Evolutionary conservation across 2,888 invertebrate species (phyloP), one percentile per base, ranked within the genome.

Genomic region (Conops quadrifasciatus): DNA sequence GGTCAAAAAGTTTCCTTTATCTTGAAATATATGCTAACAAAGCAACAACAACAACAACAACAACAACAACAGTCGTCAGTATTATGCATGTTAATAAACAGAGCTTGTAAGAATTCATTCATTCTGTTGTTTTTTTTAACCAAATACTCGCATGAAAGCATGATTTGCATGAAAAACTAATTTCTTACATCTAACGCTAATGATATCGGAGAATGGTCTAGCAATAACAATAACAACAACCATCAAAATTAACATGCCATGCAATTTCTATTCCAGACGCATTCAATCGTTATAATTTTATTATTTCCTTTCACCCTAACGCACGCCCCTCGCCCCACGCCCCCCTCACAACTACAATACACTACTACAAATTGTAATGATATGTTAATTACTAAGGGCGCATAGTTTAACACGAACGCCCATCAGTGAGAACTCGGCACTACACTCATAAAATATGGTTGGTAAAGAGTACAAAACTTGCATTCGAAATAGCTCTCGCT

Each of bases 81-180:
- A 26, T 9, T 28, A 3, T 28, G 26, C 9, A 28, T 26, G 59
- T 36, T 36, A 9, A 7, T 36, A n/a, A n/a, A n/a, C n/a, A n/a
- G 36, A 9, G 9, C 36, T 36, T 36, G 36, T 36, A 36, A 36
- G 36, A 36, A 36, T 7, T 36, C 4, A 36, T 36, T 36, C 4
- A 7, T 7, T 7, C 9, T 36, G 9, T 36, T 36, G 9, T 36
- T 36, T 7, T 36, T 36, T 9, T 9, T 36, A 36, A 36, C n/a
- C n/a, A n/a, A 9, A 36, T 7, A 36, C 36, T 36, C 36, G 9
- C 36, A 36, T 36, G 36, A 36, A 36, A 80, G 80, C 80, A 16
- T 77, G 77, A 73, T 77, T 71, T 74, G 77, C 78, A 80, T 80
- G 77, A 81, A 77, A 80, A 81, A 77, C 65, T 71, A 74, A 76